Evolutionary conservation across 2,888 invertebrate species (phyloP).

Genomic region (Hylaea fasciaria): DNA sequence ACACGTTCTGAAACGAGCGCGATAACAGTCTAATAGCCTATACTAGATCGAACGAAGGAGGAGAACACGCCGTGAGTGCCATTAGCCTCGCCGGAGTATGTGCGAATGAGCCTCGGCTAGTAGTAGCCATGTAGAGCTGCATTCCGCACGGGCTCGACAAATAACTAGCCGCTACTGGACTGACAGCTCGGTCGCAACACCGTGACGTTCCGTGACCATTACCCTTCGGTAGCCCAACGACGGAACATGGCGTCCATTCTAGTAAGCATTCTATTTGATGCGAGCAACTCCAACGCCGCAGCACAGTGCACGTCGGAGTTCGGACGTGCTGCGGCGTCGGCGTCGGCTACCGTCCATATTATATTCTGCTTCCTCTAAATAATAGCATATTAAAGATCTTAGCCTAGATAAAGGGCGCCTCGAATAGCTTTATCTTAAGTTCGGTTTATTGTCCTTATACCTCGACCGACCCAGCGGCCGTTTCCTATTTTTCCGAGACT

Average conservation of each 20-base stretch:
- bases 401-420: slow-evolving; percentile 30
- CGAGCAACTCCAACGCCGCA: slow-evolving; percentile 5
- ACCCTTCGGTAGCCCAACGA: slow-evolving; percentile 24
- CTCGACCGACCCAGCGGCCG: slow-evolving; percentile 9
- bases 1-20: slow-evolving; percentile 31
- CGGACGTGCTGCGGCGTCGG: slow-evolving; percentile 7
- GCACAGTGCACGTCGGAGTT: neutral
- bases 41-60: slow-evolving; percentile 29
- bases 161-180: slow-evolving; percentile 42
- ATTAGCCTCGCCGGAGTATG: slow-evolving; percentile 29
- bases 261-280: slow-evolving; percentile 7
- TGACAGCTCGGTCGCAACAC: slow-evolving; percentile 16
- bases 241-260: neutral
- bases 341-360: slow-evolving; percentile 39
- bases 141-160: slow-evolving; percentile 56
- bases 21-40: slow-evolving; percentile 39
- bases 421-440: slow-evolving; percentile 20
- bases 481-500: slow-evolving; percentile 24
- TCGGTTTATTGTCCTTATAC: slow-evolving; percentile 22
- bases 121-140: slow-evolving; percentile 41
- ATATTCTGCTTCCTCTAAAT: slow-evolving; percentile 38
- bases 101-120: slow-evolving; percentile 22
- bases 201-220: slow-evolving; percentile 32
- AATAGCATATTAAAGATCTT: slow-evolving; percentile 33
- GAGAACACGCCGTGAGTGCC: slow-evolving; percentile 20